Base-by-base conservation (phyloP, 2,797 vertebrate genomes). In the Crypturellus tataupa region DNA sequence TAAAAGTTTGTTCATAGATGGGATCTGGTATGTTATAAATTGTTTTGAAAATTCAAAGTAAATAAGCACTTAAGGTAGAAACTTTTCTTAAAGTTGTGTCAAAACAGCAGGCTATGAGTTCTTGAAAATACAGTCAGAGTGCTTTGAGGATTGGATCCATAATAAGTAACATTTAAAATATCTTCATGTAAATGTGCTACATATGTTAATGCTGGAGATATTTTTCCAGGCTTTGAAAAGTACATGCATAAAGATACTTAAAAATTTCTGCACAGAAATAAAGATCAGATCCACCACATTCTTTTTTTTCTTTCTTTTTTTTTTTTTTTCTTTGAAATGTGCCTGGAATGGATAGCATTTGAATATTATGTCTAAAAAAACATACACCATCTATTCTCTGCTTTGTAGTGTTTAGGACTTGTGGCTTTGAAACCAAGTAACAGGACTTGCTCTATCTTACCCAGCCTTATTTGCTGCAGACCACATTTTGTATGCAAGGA, bases 401-500 rank as follows among this genome's bases (percentile, higher is more conserved):
- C 97, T 97, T 96, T 97, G 93, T 96, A 96, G 96, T 94, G 95
- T 98, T 96, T 94, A 98, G 92, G 96, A 95, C 95, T 97, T 98
- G 97, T 95, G 98, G 97, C 98, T 97, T 98, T 97, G 93, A 92
- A 95, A 89, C 68, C 65, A 37, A 93, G 83, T 85, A 94, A 98
- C 97, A 95, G 96, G 92, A 95, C 97, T 94, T 2, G 8, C 80
- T 97, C 85, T 93, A 93, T 95, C 95, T 94, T 90, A 95, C 53
- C 93, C 95, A 93, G 95, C 96, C 94, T 95, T 92, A 64, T 95
- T 97, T 96, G 92, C 93, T 90, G 94, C 86, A 89, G 93, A 91
- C 94, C 62, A 72, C 95, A 97, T 98, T 98, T 97, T 97, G 97
- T 98, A 98, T 98, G 97, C 98, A 97, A 97, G 98, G 97, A 98